These are phyloP conservation scores for Cichlasoma orientale DNA, from an alignment of 2,797 vertebrate species.

Conservation along the genomic window DNA sequence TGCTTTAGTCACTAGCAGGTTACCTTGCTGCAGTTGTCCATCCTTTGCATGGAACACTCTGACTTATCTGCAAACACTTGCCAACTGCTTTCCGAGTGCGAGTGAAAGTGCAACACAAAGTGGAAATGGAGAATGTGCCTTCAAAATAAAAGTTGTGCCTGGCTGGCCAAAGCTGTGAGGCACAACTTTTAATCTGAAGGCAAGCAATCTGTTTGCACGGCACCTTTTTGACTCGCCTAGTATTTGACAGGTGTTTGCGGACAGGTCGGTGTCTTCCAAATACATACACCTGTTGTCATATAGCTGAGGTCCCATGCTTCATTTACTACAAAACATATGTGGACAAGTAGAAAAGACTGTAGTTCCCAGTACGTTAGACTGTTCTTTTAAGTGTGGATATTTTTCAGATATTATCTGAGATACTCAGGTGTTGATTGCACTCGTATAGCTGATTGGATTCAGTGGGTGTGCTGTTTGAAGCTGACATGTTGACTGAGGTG, in stretches of 20 bases:
- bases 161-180: background rate
- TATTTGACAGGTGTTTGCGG: background rate
- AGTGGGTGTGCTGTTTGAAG: conserved; percentile 9
- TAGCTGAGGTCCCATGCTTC: background rate
- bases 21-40: too few species aligned
- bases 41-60: too few species aligned
- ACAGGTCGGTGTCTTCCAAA: background rate
- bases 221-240: background rate
- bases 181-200: background rate
- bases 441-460: conserved; percentile 19
- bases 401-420: background rate
- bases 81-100: background rate
- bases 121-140: background rate
- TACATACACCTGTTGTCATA: background rate
- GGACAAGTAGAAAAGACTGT: background rate
- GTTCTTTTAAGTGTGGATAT: background rate
- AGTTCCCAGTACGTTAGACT: background rate
- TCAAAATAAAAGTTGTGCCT: background rate
- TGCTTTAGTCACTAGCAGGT: too few species aligned
- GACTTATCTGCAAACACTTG: too few species aligned
- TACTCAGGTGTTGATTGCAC: conserved; percentile 2
- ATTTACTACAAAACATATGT: background rate
- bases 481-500: background rate
- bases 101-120: background rate
- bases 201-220: background rate